These are phyloP conservation scores for Odocoileus hemionus DNA, from an alignment of 2,113 vertebrate species.

Conservation along the genomic window DNA sequence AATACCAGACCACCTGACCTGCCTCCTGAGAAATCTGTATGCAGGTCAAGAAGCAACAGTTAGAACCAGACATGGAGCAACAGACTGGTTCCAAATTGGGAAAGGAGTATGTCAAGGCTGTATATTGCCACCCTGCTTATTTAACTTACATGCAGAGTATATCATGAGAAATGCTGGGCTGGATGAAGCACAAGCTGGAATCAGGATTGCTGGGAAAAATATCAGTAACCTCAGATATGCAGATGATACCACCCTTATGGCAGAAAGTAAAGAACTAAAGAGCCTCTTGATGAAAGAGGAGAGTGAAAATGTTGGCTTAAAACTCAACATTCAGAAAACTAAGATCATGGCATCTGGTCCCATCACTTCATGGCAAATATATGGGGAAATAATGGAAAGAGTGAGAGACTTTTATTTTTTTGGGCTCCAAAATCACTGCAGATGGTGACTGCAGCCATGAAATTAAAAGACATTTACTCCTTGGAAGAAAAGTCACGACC, in stretches of 20 bases:
- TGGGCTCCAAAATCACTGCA: background rate
- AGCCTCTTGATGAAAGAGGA: background rate
- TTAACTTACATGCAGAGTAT: background rate
- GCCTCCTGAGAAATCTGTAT: background rate
- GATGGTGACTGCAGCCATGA: background rate
- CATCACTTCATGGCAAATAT: background rate
- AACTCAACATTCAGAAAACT: background rate
- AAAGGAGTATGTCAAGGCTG: background rate
- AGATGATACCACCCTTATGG: background rate
- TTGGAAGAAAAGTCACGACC: background rate
- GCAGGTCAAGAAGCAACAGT: background rate
- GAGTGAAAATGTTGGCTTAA: background rate
- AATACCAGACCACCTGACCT: background rate
- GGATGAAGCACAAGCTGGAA: background rate
- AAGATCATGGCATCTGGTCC: background rate
- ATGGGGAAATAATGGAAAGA: background rate
- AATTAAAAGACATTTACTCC: background rate
- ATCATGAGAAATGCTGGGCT: background rate
- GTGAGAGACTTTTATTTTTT: background rate
- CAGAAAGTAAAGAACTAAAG: background rate
- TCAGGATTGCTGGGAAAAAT: background rate
- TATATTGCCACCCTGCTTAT: background rate
- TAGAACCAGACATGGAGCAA: background rate
- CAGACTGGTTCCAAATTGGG: background rate
- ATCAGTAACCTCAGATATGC: background rate